Evolutionary conservation across 2,797 vertebrate species (phyloP), one percentile per base, ranked within the genome.

Genomic region (Sandelia bainsii): DNA sequence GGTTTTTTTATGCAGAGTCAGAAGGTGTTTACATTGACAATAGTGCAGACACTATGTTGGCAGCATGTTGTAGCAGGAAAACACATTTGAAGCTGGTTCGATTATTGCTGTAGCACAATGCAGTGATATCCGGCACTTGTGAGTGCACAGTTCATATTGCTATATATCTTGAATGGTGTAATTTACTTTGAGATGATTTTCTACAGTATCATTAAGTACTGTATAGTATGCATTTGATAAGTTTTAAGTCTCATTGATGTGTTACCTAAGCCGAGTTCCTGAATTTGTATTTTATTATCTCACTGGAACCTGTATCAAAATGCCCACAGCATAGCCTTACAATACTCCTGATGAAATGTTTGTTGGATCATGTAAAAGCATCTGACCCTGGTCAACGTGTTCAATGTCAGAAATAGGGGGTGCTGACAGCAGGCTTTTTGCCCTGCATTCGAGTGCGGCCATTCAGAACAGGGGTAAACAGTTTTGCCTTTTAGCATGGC

Each of bases 1-100:
- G 50, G 39, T 63, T 56, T 34, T 9, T 77, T 68, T 27, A 25
- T 53, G 19, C 19, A 44, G 54, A 61, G 57, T 51, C 16, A 23
- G 8, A 61, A 42, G 1, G 5, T 29, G 25, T 64, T 61, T 40
- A 34, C 32, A 72, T 27, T 40, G 22, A 75, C 42, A 67, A 9
- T 34, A 62, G 20, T 3, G 0, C 25, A 64, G 7, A 11, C n/a
- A n/a, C 12, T 40, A 58, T 10, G 51, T 4, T 45, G 27, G n/a
- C 49, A 50, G 44, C 62, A 39, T 14, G 20, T 19, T 72, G 45
- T 5, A n/a, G 34, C 4, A 66, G 37, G 46, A 54, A 8, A 69
- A 48, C 23, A 68, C 37, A 42, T 37, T 6, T 65, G 40, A 61
- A 29, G 8, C 49, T 40, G 25, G 32, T 13, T 27, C 4, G 19